A percentile compares a stretch with the other conserved stretches of the same genome.
Evolutionary conservation across 2,888 invertebrate species (phyloP).

Genomic region (Ophraella communa): DNA sequence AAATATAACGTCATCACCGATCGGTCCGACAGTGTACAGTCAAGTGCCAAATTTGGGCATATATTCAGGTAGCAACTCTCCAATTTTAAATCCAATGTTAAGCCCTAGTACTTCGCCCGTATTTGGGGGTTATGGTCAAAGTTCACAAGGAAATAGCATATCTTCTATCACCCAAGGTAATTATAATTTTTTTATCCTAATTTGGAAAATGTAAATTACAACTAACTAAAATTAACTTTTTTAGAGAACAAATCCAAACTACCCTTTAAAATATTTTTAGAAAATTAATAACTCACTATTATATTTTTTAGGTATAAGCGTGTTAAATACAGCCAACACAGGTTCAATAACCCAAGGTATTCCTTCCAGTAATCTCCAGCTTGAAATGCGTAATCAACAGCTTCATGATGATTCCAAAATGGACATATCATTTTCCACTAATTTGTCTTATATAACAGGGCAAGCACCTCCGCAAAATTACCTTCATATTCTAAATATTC

Average conservation of each 20-base stretch:
- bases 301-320: constrained; percentile 68
- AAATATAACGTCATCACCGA: constrained; percentile 52
- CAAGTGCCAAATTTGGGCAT: constrained; percentile 51
- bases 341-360: constrained; percentile 79
- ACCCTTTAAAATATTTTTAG: no score
- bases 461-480: constrained; percentile 47
- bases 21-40: constrained; percentile 46
- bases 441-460: constrained; percentile 40
- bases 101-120: constrained; percentile 54
- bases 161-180: constrained; percentile 67
- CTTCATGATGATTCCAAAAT: constrained; percentile 60
- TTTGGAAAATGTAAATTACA: no score
- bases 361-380: constrained; percentile 61
- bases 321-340: constrained; percentile 67
- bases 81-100: constrained; percentile 52
- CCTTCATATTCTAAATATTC: constrained; percentile 57
- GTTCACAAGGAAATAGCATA: constrained; percentile 55
- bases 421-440: constrained; percentile 56
- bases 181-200: neutral
- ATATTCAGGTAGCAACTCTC: constrained; percentile 51
- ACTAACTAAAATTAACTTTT: neutral
- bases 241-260: no score
- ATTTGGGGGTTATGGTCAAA: constrained; percentile 49
- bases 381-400: constrained; percentile 51
- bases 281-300: no score